Percentiles rank a stretch among this genome's conserved stretches.
Evolutionary conservation across 2,888 invertebrate genomes (phyloP).

Genomic region (Hoplodrina blanda): DNA sequence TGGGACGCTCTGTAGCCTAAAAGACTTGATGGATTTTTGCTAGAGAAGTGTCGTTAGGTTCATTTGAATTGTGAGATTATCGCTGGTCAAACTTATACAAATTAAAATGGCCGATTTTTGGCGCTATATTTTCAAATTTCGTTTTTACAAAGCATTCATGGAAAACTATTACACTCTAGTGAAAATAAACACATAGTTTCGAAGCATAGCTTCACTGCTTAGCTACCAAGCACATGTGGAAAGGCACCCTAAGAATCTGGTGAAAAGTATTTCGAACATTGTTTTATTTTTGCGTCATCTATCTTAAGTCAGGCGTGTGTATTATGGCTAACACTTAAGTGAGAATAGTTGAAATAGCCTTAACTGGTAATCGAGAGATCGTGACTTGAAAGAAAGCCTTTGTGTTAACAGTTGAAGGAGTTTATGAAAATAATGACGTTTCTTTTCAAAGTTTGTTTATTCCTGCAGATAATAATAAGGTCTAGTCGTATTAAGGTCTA

Average conservation of each 20-base stretch:
- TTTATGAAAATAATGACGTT: conserved; percentile 3
- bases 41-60: too few species aligned
- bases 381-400: not conserved
- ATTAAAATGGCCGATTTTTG: too few species aligned
- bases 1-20: too few species aligned
- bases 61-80: too few species aligned
- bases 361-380: not conserved
- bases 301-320: not conserved
- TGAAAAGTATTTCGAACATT: not conserved
- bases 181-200: too few species aligned
- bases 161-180: too few species aligned
- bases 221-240: not conserved
- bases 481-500: too few species aligned
- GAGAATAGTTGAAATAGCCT: not conserved
- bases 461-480: conserved; percentile 14
- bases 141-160: too few species aligned
- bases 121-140: too few species aligned
- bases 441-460: conserved; percentile 16
- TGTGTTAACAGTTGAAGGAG: conserved; percentile 18
- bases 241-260: not conserved
- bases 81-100: too few species aligned
- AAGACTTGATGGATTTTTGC: too few species aligned
- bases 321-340: not conserved
- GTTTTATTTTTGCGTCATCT: conserved; percentile 1
- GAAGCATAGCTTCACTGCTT: not conserved